Percentiles rank a stretch among this genome's conserved stretches.
Conservation (phyloP, 2,888 invertebrate genomes). For the Cephus pulcher region DNA sequence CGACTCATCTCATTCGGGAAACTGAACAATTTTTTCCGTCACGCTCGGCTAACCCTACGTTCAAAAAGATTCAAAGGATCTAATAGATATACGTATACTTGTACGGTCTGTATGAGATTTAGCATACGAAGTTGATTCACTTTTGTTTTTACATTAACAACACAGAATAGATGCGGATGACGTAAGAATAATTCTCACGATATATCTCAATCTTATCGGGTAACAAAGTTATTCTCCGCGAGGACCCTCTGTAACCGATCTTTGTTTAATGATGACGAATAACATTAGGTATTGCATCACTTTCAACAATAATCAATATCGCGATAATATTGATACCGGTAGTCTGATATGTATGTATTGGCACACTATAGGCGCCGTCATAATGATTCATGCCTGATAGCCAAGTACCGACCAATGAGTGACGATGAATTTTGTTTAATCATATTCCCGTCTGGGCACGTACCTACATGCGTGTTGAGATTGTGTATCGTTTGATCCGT, state of each 20-base stretch:
- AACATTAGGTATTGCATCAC: conserved; percentile 6
- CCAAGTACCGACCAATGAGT: not conserved
- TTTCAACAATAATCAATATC: not conserved
- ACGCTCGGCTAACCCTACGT: not conserved
- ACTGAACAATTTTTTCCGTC: conserved; percentile 15
- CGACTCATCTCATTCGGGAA: not conserved
- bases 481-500: not conserved
- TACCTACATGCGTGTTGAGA: not conserved
- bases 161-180: not conserved
- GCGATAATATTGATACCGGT: not conserved
- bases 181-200: not conserved
- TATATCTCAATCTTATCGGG: not conserved
- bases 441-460: not conserved
- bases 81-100: not conserved
- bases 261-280: conserved; percentile 14
- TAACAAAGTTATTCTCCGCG: not conserved
- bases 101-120: not conserved
- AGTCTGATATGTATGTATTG: not conserved
- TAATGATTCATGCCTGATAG: not conserved
- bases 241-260: not conserved
- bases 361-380: not conserved
- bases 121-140: not conserved
- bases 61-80: not conserved
- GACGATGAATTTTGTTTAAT: not conserved
- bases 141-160: not conserved